These are phyloP conservation scores for Pterophyllum scalare DNA, from an alignment of 2,113 vertebrate species.

Conservation along the genomic window DNA sequence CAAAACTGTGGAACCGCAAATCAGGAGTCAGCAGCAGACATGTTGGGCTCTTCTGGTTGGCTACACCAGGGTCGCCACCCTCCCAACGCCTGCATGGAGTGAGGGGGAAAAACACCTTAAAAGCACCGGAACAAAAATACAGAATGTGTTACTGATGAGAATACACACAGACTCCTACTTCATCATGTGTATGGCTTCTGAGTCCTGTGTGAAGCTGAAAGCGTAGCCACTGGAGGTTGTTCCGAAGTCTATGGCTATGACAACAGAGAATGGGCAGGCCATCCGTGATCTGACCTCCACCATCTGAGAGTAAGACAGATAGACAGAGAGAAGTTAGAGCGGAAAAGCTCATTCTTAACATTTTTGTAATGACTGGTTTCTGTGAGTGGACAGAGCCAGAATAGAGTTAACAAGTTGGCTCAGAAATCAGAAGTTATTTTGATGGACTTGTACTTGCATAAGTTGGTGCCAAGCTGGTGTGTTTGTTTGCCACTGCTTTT, in stretches of 20 bases:
- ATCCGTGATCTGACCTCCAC: conserved; percentile 79
- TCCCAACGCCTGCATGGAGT: conserved; percentile 90
- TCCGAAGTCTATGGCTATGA: conserved; percentile 95
- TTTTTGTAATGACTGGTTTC: neutral
- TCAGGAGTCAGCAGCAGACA: conserved; percentile 93
- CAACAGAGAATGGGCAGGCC: conserved; percentile 84
- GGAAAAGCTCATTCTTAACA: neutral
- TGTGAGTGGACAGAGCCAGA: neutral
- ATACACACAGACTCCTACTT: conserved; percentile 78
- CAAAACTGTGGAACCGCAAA: conserved; percentile 93
- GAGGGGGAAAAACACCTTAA: neutral
- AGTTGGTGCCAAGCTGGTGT: neutral
- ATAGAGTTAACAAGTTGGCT: neutral
- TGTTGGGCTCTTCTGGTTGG: conserved; percentile 98
- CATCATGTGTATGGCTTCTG: conserved; percentile 98
- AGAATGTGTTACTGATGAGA: neutral
- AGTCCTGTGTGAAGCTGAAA: conserved; percentile 92
- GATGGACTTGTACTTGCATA: neutral
- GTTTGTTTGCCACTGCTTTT: conserved; percentile 15
- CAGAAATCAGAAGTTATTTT: neutral
- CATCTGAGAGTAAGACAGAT: conserved; percentile 75
- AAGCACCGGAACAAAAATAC: neutral
- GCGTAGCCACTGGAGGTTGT: conserved; percentile 97
- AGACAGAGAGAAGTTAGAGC: neutral
- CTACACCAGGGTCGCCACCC: conserved; percentile 94